A percentile compares a stretch with the other conserved stretches of the same genome.
These are phyloP conservation scores for Dendrolimus pini DNA, from an alignment of 2,888 invertebrate species.

Conservation along the genomic window DNA sequence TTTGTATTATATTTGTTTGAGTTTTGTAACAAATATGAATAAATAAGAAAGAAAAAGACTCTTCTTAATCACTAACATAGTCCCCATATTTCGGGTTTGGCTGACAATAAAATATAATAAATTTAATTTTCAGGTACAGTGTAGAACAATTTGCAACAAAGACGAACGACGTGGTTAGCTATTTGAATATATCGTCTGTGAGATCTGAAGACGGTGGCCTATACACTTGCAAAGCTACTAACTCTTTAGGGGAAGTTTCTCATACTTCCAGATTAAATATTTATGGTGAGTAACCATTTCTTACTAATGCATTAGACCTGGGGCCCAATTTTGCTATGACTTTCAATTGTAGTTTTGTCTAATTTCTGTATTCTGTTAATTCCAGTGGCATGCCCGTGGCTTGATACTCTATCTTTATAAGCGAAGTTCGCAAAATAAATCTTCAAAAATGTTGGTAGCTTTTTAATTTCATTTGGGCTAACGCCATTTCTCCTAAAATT, in stretches of 20 bases:
- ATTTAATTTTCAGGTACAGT: conserved; percentile 71
- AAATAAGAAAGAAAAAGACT: too few species aligned
- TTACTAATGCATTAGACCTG: not conserved
- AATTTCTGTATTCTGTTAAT: too few species aligned
- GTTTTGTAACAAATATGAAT: too few species aligned
- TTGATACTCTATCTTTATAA: too few species aligned
- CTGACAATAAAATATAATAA: too few species aligned
- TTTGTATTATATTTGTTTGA: too few species aligned
- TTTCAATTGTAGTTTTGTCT: too few species aligned
- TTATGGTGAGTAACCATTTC: conserved; percentile 77
- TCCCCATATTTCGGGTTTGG: too few species aligned
- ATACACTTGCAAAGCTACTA: conserved; percentile 88
- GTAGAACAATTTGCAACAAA: conserved; percentile 90
- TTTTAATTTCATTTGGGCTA: not conserved
- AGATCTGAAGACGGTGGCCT: conserved; percentile 90
- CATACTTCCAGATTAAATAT: conserved; percentile 88
- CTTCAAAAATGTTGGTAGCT: not conserved
- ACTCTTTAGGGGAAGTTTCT: conserved; percentile 83
- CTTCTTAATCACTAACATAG: too few species aligned
- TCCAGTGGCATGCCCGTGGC: too few species aligned
- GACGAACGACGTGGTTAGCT: conserved; percentile 88
- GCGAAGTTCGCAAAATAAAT: too few species aligned
- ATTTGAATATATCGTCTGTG: conserved; percentile 88
- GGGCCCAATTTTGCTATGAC: not conserved
- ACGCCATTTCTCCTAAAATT: not conserved